These are phyloP conservation scores for Brienomyrus longianalis DNA, from an alignment of 2,113 vertebrate genomes.

Conservation along the genomic window DNA sequence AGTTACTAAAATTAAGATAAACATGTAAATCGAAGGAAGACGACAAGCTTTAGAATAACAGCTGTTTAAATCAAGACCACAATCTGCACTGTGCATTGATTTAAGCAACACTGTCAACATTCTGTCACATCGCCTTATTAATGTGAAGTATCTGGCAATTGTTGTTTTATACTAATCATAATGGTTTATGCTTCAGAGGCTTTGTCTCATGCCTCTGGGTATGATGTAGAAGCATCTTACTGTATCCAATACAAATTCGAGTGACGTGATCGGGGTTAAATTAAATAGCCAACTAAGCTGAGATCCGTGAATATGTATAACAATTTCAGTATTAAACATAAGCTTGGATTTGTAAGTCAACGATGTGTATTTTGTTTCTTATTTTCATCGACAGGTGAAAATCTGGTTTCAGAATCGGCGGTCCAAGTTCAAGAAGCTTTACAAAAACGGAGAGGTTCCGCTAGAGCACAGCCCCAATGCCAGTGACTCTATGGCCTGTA, in stretches of 20 bases:
- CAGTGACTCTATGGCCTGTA: conserved; percentile 98
- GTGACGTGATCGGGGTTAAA: neutral
- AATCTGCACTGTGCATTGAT: neutral
- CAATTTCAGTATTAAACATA: neutral
- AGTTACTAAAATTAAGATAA: neutral
- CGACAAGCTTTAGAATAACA: neutral
- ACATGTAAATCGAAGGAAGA: neutral
- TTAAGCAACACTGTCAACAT: neutral
- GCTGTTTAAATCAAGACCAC: neutral
- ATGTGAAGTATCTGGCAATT: neutral
- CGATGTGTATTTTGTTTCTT: neutral
- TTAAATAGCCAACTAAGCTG: neutral
- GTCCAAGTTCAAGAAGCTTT: conserved; percentile 98
- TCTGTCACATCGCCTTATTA: neutral
- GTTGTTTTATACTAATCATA: neutral
- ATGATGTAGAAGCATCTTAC: neutral
- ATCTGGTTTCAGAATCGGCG: conserved; percentile 98
- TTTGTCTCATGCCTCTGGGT: neutral
- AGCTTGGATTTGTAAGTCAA: neutral
- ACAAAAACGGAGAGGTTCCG: conserved; percentile 93
- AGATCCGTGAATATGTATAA: neutral
- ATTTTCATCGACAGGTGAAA: conserved; percentile 70
- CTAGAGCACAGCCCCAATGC: conserved; percentile 94
- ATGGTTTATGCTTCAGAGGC: neutral
- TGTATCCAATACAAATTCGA: neutral